Base-by-base conservation (phyloP, 2,113 vertebrate genomes). In the Catagonus wagneri region DNA sequence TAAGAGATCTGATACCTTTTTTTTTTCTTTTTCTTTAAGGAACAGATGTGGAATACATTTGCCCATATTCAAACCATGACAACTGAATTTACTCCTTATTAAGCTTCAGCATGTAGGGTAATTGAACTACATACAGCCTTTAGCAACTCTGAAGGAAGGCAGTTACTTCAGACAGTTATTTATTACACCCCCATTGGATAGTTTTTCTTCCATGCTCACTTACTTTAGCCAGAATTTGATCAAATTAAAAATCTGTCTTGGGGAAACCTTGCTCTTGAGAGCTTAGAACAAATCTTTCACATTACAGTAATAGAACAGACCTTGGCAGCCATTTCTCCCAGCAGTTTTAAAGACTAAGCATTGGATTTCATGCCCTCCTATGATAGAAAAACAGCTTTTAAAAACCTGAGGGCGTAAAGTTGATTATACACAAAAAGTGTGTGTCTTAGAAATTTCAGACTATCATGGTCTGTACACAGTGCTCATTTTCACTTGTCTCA, bases 11-110 rank as follows among this genome's bases (percentile, higher is more conserved):
- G 22, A 90, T 81, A n/a, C 68, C 88, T 86, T 96, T 74, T 7
- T 66, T 29, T 75, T 89, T 79, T 89, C 84, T 96, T 74, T 7
- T 66, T 29, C 69, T 89, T 79, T 52, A 66, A 83, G 54, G 39
- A 90, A 91, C 91, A 97, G 87, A 97, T 74, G 54, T 97, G 54
- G 69, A 93, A 78, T 85, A 66, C 66, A 96, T 95, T 95, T 76
- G 54, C 90, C 89, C 80, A 13, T 91, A 63, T 60, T 27, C 61
- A 44, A 95, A 68, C 96, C 78, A 61, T 36, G 94, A 60, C 63
- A 80, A 88, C 0, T 1, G 93, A 91, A 96, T 79, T 93, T 85
- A 50, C 27, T 13, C 89, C 68, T 68, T 88, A 66, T 20, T 61
- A 71, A 85, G 71, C 71, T 89, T 94, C 75, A 56, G 56, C 85